Base-by-base conservation (phyloP, 2,888 invertebrate species). In the Leucophenga maculata region DNA sequence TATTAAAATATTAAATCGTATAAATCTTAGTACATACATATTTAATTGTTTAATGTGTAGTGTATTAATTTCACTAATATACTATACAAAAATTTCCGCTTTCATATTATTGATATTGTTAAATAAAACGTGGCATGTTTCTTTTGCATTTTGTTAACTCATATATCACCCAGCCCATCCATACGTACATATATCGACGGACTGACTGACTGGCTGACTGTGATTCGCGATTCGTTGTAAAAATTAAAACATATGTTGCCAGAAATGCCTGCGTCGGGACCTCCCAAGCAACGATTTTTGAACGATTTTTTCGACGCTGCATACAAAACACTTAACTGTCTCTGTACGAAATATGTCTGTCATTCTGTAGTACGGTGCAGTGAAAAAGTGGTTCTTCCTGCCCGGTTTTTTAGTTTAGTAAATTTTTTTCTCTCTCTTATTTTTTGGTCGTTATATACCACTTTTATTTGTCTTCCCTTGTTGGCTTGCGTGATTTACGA, bases 401-500 rank as follows among this genome's bases (percentile, higher is more conserved):
- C 26, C 20, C 16, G 26, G 18, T 55, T 55, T 26, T 62, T 62
- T 46, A 1, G 4, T 62, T 44, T 62, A 46, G 39, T 39, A 8
- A 6, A 39, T 39, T 39, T 20, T 62, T 62, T 2, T 44, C 18
- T 62, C 44, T 62, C 20, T 0, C 13, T 46, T 22, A 3, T 22
- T 22, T 22, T 46, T 64, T 62, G n/a, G n/a, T 46, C 26, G 57
- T 50, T 48, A 13, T 57, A 20, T 57, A 20, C 48, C 48, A 59
- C n/a, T 64, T 64, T 64, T 64, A 64, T 64, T 64, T 64, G 62
- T 48, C 46, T 31, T 31, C 22, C 62, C 84, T 80, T 78, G 80
- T 80, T 80, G 84, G 46, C 39, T 71, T 74, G 71, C 78, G 77
- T 80, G 80, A 80, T 80, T 80, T 80, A 80, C 83, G 80, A 78